Conservation (phyloP, 2,113 vertebrate genomes). For the Gila orcuttii region DNA sequence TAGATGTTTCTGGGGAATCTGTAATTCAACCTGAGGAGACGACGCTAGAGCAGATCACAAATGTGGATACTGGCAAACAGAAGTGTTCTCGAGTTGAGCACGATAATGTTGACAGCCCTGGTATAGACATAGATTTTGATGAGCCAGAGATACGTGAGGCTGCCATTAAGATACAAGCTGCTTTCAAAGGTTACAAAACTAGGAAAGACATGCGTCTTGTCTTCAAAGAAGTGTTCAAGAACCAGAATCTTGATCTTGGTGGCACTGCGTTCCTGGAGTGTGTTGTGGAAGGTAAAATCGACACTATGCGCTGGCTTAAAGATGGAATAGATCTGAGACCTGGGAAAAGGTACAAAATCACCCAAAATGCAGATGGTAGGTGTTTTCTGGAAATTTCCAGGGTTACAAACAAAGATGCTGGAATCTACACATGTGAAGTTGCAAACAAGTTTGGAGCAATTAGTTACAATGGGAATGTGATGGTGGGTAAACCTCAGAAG, state of each 20-base stretch:
- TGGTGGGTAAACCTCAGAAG: conserved; percentile 65
- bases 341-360: conserved; percentile 77
- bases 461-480: conserved; percentile 85
- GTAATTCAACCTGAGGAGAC: background rate
- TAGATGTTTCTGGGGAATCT: background rate
- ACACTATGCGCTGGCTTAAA: conserved; percentile 83
- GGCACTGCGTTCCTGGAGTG: conserved; percentile 81
- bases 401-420: conserved; percentile 77
- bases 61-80: conserved; percentile 74
- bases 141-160: conserved; percentile 83
- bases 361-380: conserved; percentile 78
- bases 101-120: conserved; percentile 42
- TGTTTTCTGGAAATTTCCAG: conserved; percentile 83
- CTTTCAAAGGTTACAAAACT: conserved; percentile 91
- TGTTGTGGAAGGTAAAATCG: conserved; percentile 80
- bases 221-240: conserved; percentile 85
- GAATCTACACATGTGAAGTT: conserved; percentile 87
- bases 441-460: conserved; percentile 83
- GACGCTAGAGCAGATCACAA: conserved; percentile 60
- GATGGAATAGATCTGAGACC: conserved; percentile 77
- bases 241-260: conserved; percentile 77
- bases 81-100: conserved; percentile 60
- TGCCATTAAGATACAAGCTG: conserved; percentile 90
- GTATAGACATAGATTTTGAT: conserved; percentile 59
- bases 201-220: conserved; percentile 86